Conservation (phyloP, 2,797 vertebrate species). For the Spatula clypeata region DNA sequence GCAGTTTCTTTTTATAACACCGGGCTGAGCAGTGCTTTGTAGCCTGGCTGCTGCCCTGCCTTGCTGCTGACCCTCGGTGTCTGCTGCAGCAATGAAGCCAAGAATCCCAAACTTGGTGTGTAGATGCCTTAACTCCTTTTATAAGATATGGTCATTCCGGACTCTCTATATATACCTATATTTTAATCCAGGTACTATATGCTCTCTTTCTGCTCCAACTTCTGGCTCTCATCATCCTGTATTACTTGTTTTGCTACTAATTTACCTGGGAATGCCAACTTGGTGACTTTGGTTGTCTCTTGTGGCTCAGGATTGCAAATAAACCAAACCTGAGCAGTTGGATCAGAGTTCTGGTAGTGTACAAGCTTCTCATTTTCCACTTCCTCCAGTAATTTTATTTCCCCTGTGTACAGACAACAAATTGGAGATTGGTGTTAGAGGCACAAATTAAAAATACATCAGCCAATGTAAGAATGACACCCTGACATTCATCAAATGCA, state of each 20-base stretch:
- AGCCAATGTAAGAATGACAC: not conserved
- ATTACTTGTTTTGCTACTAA: not conserved
- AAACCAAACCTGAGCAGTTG: not conserved
- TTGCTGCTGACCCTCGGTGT: fast-evolving
- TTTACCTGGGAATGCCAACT: not conserved
- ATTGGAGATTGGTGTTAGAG: not conserved
- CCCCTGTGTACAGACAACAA: not conserved
- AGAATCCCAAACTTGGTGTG: not conserved
- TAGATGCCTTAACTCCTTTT: not conserved
- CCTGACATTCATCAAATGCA: not conserved
- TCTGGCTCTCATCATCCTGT: not conserved
- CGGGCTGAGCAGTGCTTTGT: not conserved
- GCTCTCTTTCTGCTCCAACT: too few species aligned
- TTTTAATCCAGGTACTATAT: not conserved
- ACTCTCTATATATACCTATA: not conserved
- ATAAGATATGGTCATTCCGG: not conserved
- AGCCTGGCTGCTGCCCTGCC: too few species aligned
- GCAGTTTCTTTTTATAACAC: not conserved
- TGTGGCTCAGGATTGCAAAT: not conserved
- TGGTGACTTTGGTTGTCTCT: not conserved
- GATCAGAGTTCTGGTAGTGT: not conserved
- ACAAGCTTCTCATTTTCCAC: not conserved
- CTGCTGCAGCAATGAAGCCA: not conserved
- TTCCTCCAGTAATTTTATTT: slow-evolving; percentile 33
- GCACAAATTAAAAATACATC: slow-evolving; percentile 20